Conservation (phyloP, 2,888 invertebrate genomes). For the Sphecodes monilicornis region DNA sequence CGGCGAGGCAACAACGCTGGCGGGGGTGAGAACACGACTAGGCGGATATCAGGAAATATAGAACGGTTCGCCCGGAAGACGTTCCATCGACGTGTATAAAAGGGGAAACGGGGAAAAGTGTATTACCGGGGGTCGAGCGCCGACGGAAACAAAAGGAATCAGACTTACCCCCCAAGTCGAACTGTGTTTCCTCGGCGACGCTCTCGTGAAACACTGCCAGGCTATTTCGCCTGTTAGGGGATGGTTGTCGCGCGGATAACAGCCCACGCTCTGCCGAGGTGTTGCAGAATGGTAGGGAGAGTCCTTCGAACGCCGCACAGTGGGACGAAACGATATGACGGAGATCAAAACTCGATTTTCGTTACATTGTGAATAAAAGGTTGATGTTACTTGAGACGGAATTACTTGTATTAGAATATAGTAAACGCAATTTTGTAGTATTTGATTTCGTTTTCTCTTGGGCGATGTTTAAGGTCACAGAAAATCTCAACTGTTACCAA, state of each 20-base stretch:
- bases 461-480: too few species aligned
- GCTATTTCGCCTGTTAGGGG: conserved; percentile 17
- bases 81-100: conserved; percentile 51
- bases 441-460: too few species aligned
- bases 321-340: too few species aligned
- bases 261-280: background rate
- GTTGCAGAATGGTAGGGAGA: background rate
- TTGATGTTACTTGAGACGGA: too few species aligned
- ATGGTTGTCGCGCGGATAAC: conserved; percentile 3
- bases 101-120: conserved; percentile 34
- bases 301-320: too few species aligned
- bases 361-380: too few species aligned
- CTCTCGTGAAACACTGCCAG: conserved; percentile 7
- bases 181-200: background rate
- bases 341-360: too few species aligned
- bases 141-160: conserved; percentile 37
- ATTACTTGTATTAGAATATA: too few species aligned
- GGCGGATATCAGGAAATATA: conserved; percentile 37
- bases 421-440: too few species aligned
- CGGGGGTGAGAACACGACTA: background rate
- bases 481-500: too few species aligned
- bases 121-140: conserved; percentile 28
- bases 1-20: background rate
- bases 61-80: conserved; percentile 26
- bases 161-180: background rate